Conservation (phyloP, 2,797 vertebrate species). For the Heliangelus exortis region DNA sequence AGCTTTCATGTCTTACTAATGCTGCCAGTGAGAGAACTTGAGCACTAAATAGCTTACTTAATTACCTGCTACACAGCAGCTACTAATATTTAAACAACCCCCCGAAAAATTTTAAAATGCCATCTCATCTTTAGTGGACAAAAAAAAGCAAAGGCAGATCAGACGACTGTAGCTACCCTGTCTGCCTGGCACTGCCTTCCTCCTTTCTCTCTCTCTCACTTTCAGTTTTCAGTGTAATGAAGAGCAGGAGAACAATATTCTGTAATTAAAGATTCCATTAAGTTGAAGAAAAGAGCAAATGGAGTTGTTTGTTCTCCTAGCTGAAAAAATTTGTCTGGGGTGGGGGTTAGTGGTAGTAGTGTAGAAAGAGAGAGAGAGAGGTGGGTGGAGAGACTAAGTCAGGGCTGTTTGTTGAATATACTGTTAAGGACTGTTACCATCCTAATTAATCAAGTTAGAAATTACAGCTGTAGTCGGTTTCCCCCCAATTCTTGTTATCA, state of each 20-base stretch:
- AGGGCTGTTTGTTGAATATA: constrained; percentile 97
- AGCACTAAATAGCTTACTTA: constrained; percentile 76
- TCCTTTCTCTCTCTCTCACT: constrained; percentile 59
- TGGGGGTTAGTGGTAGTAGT: constrained; percentile 78
- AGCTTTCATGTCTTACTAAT: constrained; percentile 69
- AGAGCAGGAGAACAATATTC: constrained; percentile 96
- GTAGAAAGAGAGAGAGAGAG: constrained; percentile 77
- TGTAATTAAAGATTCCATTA: constrained; percentile 99
- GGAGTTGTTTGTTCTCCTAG: constrained; percentile 87
- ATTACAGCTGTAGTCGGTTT: constrained; percentile 92
- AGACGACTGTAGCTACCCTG: constrained; percentile 83
- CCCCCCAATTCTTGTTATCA: constrained; percentile 91
- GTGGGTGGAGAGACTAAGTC: constrained; percentile 87
- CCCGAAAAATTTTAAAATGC: constrained; percentile 77
- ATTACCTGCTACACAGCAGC: constrained; percentile 83
- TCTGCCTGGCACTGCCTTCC: constrained; percentile 74
- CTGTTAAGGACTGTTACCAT: constrained; percentile 90
- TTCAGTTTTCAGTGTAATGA: constrained; percentile 87
- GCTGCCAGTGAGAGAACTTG: constrained; percentile 70
- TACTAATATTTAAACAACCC: constrained; percentile 81
- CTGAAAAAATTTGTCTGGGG: constrained; percentile 85
- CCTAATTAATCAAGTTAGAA: constrained; percentile 98
- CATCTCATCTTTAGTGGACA: constrained; percentile 79
- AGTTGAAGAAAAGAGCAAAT: constrained; percentile 99
- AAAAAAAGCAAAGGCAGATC: constrained; percentile 72